Evolutionary conservation across 2,797 vertebrate genomes (phyloP).

Genomic region (Myiotriccus ornatus): DNA sequence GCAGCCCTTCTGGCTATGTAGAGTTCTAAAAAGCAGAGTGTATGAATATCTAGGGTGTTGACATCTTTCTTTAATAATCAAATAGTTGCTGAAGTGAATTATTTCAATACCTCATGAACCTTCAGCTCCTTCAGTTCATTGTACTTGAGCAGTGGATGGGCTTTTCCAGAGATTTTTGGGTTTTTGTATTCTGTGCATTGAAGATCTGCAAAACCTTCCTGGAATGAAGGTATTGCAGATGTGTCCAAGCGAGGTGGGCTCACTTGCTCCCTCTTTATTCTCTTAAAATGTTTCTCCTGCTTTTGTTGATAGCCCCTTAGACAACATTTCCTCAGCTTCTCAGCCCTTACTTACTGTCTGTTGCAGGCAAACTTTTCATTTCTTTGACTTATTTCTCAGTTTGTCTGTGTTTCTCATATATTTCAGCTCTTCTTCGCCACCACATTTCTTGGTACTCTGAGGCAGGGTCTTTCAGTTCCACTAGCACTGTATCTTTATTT

Average conservation of each 20-base stretch:
- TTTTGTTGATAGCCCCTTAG: background rate
- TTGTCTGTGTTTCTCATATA: conserved; percentile 31
- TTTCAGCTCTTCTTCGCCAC: background rate
- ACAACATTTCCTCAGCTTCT: background rate
- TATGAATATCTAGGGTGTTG: background rate
- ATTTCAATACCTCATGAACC: background rate
- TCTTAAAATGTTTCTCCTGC: background rate
- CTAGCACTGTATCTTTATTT: background rate
- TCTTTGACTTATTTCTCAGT: conserved; percentile 8
- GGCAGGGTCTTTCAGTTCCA: background rate
- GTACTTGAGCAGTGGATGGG: background rate
- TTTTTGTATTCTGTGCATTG: background rate
- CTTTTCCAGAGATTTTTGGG: background rate
- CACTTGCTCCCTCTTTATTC: background rate
- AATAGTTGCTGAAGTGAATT: background rate
- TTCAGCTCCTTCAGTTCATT: background rate
- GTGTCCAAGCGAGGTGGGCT: background rate
- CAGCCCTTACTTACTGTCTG: background rate
- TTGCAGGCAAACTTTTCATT: background rate
- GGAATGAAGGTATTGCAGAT: background rate
- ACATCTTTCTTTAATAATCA: background rate
- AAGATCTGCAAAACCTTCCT: background rate
- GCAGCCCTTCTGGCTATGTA: background rate
- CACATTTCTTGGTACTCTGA: background rate
- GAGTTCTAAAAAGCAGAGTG: background rate